Percentiles rank a stretch among this genome's conserved stretches.
Conservation (phyloP, 1,140 invertebrate species). For the Penaeus chinensis region DNA sequence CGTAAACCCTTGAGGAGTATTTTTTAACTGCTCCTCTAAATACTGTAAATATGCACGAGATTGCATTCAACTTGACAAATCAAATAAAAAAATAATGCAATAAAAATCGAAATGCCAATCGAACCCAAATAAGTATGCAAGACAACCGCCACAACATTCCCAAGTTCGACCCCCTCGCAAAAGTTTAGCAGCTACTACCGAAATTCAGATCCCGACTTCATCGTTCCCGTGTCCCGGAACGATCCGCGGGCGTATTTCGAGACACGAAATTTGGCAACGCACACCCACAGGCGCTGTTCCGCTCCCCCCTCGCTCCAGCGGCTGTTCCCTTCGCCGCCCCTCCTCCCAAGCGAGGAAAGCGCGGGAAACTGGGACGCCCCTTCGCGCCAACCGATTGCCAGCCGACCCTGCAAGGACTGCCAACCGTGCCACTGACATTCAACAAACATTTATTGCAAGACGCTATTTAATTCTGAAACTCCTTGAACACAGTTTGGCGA, state of each 20-base stretch:
- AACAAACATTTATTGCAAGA: not conserved
- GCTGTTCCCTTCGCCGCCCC: conserved; percentile 31
- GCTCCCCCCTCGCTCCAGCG: conserved; percentile 26
- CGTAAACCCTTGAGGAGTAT: not conserved
- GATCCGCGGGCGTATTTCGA: too few relatives aligned
- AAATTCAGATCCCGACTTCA: not conserved
- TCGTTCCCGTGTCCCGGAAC: not conserved
- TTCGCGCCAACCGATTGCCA: conserved; percentile 51
- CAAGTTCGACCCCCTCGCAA: too few relatives aligned
- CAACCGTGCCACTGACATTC: conserved; percentile 8
- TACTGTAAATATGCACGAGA: not conserved
- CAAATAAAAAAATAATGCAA: too few relatives aligned
- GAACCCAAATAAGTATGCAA: too few relatives aligned
- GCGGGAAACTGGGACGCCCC: conserved; percentile 55
- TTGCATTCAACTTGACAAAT: too few relatives aligned
- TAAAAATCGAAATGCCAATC: too few relatives aligned
- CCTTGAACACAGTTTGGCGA: too few relatives aligned
- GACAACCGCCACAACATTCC: too few relatives aligned
- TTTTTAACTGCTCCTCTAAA: not conserved
- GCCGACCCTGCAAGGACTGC: conserved; percentile 33
- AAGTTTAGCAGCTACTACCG: not conserved
- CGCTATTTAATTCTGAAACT: too few relatives aligned
- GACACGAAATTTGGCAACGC: conserved; percentile 34
- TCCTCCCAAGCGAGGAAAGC: conserved; percentile 48
- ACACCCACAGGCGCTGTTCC: conserved; percentile 33